Evolutionary conservation across 2,888 invertebrate species (phyloP).

Genomic region (Andrena marginata): DNA sequence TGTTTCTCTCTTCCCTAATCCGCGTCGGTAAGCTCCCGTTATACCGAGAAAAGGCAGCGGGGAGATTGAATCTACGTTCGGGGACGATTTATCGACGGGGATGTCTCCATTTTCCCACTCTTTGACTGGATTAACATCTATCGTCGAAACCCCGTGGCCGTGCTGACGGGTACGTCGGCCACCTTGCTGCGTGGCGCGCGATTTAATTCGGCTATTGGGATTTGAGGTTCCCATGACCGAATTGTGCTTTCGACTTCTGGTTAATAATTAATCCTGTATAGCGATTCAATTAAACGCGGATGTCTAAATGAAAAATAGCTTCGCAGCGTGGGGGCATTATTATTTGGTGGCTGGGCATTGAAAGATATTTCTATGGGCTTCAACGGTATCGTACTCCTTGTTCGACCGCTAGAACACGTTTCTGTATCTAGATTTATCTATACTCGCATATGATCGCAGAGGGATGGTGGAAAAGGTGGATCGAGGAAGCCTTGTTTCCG

Average conservation of each 20-base stretch:
- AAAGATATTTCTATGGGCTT: too few relatives aligned
- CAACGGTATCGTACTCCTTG: too few relatives aligned
- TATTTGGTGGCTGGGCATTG: too few relatives aligned
- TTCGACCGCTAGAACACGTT: too few relatives aligned
- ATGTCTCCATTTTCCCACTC: conserved; percentile 38
- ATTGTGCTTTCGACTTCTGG: background rate
- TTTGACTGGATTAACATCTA: conserved; percentile 42
- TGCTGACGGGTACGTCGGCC: conserved; percentile 28
- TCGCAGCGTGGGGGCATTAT: too few relatives aligned
- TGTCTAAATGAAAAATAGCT: too few relatives aligned
- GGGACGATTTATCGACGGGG: conserved; percentile 39
- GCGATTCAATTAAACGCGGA: too few relatives aligned
- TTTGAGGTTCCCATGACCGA: background rate
- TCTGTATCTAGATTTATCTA: too few relatives aligned
- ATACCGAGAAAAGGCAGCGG: conserved; percentile 6
- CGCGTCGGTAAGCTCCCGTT: conserved; percentile 23
- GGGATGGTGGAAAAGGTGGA: background rate
- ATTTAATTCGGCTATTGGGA: background rate
- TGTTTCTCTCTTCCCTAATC: conserved; percentile 11
- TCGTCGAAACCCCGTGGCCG: conserved; percentile 4
- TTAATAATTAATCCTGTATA: too few relatives aligned
- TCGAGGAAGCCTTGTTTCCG: conserved; percentile 11
- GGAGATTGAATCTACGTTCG: conserved; percentile 32
- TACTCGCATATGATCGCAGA: background rate
- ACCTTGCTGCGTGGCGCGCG: background rate